Conservation (phyloP, 2,888 invertebrate species). For the Zele albiditarsus region DNA sequence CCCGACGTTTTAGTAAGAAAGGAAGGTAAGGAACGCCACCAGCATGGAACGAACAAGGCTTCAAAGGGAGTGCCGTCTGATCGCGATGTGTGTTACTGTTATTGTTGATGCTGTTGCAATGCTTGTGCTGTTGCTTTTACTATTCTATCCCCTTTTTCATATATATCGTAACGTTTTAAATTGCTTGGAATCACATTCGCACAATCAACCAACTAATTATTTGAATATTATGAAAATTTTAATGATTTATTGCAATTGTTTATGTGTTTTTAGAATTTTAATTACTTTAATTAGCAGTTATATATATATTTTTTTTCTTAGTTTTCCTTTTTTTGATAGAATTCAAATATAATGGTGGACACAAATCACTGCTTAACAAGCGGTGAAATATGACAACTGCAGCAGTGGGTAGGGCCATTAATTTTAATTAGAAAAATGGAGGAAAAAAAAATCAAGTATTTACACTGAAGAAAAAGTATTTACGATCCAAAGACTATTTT, state of each 20-base stretch:
- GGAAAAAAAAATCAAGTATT: background rate
- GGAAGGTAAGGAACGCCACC: conserved; percentile 17
- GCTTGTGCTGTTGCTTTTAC: background rate
- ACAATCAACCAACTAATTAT: background rate
- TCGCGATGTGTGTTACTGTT: background rate
- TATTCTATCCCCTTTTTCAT: background rate
- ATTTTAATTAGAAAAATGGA: conserved; percentile 32
- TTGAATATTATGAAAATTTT: background rate
- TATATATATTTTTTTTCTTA: conserved; percentile 57
- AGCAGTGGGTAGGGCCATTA: conserved; percentile 33
- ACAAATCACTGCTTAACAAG: conserved; percentile 67
- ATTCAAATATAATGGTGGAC: conserved; percentile 41
- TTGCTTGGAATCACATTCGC: background rate
- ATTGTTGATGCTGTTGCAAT: background rate
- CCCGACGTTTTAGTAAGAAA: conserved; percentile 17
- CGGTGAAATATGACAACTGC: conserved; percentile 69
- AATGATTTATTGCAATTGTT: background rate
- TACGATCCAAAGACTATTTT: too few relatives aligned
- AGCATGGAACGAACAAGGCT: conserved; percentile 17
- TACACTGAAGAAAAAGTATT: background rate
- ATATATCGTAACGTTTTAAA: background rate
- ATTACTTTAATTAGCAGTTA: background rate
- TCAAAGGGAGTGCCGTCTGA: conserved; percentile 28
- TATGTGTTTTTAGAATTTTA: background rate
- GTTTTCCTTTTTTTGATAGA: conserved; percentile 64